Conservation (phyloP, 1,140 invertebrate species). For the Hormaphis cornu region DNA sequence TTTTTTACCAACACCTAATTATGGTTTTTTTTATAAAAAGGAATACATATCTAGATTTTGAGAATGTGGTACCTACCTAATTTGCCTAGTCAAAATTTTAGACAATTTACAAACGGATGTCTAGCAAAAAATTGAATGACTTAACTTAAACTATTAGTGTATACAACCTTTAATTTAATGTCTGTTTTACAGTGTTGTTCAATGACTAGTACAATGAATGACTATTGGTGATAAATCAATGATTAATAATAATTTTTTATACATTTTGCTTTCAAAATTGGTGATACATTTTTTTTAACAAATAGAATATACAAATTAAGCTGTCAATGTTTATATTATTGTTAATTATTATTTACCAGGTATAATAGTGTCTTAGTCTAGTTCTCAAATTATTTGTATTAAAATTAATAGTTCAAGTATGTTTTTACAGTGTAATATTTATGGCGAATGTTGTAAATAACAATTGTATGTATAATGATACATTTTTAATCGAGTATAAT, state of each 20-base stretch:
- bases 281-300: constrained; percentile 11
- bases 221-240: background rate
- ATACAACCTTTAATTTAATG: background rate
- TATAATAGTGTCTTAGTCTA: constrained; percentile 9
- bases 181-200: constrained; percentile 4
- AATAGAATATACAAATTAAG: constrained; percentile 1
- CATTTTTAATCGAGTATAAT: constrained; percentile 10
- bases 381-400: constrained; percentile 14
- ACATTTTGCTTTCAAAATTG: background rate
- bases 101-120: background rate
- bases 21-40: constrained; percentile 1
- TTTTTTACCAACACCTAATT: constrained; percentile 5
- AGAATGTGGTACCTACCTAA: constrained; percentile 1
- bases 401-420: constrained; percentile 9
- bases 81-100: constrained; percentile 19
- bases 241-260: background rate
- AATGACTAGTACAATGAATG: constrained; percentile 1
- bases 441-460: constrained; percentile 18
- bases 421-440: constrained; percentile 8
- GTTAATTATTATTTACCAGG: constrained; percentile 17
- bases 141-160: background rate
- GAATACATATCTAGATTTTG: constrained; percentile 25
- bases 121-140: background rate
- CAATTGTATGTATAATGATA: constrained; percentile 12
- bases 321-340: constrained; percentile 18